A percentile compares a stretch with the other conserved stretches of the same genome.
Evolutionary conservation across 2,888 invertebrate species (phyloP).

Genomic region (Litoditis marina): DNA sequence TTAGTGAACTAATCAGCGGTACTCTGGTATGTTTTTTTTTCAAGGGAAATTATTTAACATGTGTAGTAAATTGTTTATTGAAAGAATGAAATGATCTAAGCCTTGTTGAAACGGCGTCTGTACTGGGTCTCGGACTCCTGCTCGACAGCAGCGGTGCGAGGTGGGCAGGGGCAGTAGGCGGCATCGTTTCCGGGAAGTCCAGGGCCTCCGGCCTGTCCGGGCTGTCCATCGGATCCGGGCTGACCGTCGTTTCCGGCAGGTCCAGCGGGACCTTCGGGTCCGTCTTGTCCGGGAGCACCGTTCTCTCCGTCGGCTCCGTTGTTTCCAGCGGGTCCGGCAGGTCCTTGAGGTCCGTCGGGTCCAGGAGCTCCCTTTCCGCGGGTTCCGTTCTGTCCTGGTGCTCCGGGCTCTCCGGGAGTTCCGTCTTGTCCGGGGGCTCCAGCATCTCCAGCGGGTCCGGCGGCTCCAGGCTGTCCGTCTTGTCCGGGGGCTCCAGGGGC

Average conservation of each 20-base stretch:
- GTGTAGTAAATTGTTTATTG: too few species aligned
- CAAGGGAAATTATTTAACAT: too few species aligned
- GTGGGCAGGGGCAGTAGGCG: conserved; percentile 47
- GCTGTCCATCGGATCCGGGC: conserved; percentile 27
- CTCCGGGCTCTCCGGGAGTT: conserved; percentile 37
- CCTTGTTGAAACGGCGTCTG: conserved; percentile 38
- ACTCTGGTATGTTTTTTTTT: too few species aligned
- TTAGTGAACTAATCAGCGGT: too few species aligned
- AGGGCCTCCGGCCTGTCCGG: conserved; percentile 20
- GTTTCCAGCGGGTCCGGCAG: conserved; percentile 40
- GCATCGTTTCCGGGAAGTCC: conserved; percentile 32
- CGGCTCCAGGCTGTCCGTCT: conserved; percentile 36
- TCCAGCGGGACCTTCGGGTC: conserved; percentile 39
- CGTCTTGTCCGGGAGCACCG: conserved; percentile 42
- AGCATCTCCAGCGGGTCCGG: conserved; percentile 38
- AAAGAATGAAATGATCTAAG: too few species aligned
- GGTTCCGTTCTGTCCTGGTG: conserved; percentile 42
- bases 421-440: conserved; percentile 40
- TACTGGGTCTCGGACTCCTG: conserved; percentile 24
- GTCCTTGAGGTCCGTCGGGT: conserved; percentile 41
- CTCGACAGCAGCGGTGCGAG: conserved; percentile 44
- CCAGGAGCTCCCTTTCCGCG: conserved; percentile 45
- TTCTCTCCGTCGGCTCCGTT: conserved; percentile 25
- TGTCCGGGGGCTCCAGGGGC: conserved; percentile 38
- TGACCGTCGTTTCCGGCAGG: conserved; percentile 28